Evolutionary conservation across 2,797 vertebrate genomes (phyloP).

Genomic region (Eulemur mongoz): DNA sequence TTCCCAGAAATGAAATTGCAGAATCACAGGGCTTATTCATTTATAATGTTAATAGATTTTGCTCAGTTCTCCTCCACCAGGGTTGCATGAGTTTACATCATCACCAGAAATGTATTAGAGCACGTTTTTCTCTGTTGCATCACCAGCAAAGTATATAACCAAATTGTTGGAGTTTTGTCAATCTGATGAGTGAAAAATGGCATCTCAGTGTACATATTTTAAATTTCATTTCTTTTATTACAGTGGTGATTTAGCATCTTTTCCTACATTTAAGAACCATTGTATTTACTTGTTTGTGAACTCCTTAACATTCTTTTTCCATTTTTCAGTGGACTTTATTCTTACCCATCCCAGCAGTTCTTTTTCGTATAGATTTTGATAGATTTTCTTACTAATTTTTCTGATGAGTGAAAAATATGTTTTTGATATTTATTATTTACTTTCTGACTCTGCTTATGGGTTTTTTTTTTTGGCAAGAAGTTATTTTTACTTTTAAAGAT

Average conservation of each 20-base stretch:
- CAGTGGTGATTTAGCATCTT: slow-evolving; percentile 39
- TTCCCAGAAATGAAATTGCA: slow-evolving; percentile 44
- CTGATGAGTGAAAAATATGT: neutral
- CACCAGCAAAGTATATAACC: neutral
- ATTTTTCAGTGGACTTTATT: slow-evolving; percentile 46
- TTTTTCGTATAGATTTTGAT: slow-evolving; percentile 43
- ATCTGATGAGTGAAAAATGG: slow-evolving; percentile 50
- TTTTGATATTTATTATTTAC: slow-evolving; percentile 33
- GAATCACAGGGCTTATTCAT: neutral
- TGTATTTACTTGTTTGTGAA: slow-evolving; percentile 43
- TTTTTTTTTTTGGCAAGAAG: neutral
- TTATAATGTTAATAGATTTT: slow-evolving; percentile 58
- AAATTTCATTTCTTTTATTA: slow-evolving; percentile 54
- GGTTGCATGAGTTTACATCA: slow-evolving; percentile 1
- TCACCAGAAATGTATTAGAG: slow-evolving; percentile 10
- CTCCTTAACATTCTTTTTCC: neutral
- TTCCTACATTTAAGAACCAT: slow-evolving; percentile 18
- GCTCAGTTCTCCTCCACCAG: neutral
- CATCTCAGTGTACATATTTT: slow-evolving; percentile 21
- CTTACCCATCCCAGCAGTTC: neutral
- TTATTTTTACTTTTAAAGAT: slow-evolving; percentile 45
- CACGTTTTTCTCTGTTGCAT: neutral
- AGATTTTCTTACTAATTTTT: neutral
- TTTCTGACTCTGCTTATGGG: neutral
- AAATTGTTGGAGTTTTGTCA: slow-evolving; percentile 34